Base-by-base conservation (phyloP, 2,113 vertebrate genomes). In the Nymphicus hollandicus region DNA sequence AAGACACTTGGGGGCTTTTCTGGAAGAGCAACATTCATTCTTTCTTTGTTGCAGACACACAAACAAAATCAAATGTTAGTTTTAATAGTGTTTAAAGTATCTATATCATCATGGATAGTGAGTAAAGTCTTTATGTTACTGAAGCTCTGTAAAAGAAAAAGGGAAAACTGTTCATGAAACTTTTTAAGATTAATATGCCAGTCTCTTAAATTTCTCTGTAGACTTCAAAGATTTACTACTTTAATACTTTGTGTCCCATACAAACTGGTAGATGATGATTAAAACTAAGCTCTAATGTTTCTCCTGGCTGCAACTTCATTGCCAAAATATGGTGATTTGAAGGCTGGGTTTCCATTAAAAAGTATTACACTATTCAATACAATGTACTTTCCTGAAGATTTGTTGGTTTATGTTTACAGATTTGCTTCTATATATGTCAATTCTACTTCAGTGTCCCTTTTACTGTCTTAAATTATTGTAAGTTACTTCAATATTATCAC, bases 271-370 rank as follows among this genome's bases (percentile, higher is more conserved):
- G 70, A 49, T 56, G 73, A 61, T 86, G 60, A 77, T 78, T 91
- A 93, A 90, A 91, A 85, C 52, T 71, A 23, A 89, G 25, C 23
- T 53, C 20, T 88, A 72, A 70, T 93, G 43, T 86, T 91, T 94
- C 44, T 81, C 35, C 46, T 78, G 68, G 13, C 58, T 93, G 46
- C 68, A 82, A 77, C 16, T 79, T 80, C n/a, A 6, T 80, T 72
- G 41, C 31, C 39, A 44, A 87, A 77, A 46, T 41, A 50, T 20
- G 2, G 2, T 58, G 37, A 65, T 82, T 76, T 65, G 78, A 86
- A 87, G 61, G 28, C 27, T 83, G 63, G 17, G 70, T 88, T 63
- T 73, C 14, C 71, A 58, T 28, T 70, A 65, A 72, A 81, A 95
- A 37, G 2, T 56, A 56, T 53, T 76, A 27, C 3, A 2, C 68